A percentile compares a stretch with the other conserved stretches of the same genome.
Evolutionary conservation across 2,888 invertebrate species (phyloP).

Genomic region (Chydorus sphaericus): DNA sequence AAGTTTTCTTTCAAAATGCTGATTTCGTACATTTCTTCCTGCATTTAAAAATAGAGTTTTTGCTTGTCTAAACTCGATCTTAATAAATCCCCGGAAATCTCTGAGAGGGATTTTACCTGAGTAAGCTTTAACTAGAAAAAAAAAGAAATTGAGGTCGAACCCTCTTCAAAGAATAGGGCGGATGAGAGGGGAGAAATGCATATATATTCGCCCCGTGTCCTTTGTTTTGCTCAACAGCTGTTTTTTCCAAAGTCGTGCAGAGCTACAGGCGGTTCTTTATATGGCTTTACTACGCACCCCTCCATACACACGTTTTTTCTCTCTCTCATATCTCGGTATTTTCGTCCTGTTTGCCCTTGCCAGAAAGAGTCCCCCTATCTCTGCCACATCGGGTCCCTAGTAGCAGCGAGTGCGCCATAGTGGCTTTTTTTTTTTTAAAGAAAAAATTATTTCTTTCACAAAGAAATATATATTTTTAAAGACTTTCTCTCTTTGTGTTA

Average conservation of each 20-base stretch:
- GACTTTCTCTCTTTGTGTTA: not conserved
- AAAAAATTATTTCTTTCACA: too few species aligned
- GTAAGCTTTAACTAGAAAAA: not conserved
- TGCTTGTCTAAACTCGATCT: too few species aligned
- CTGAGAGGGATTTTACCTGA: not conserved
- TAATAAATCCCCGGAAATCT: too few species aligned
- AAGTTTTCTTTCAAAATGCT: too few species aligned
- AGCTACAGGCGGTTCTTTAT: constrained; percentile 6
- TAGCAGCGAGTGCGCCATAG: not conserved
- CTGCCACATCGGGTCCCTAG: not conserved
- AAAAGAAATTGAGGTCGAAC: not conserved
- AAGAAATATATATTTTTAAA: too few species aligned
- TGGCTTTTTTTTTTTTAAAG: not conserved
- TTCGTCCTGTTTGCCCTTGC: not conserved
- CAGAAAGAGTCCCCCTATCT: not conserved
- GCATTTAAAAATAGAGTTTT: too few species aligned
- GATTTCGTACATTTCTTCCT: too few species aligned
- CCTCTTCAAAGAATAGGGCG: not conserved
- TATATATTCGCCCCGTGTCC: not conserved
- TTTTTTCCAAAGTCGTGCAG: not conserved
- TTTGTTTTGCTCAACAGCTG: not conserved
- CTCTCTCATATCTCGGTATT: not conserved
- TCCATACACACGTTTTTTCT: too few species aligned
- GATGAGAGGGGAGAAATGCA: not conserved
- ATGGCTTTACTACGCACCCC: too few species aligned